Evolutionary conservation across 1,140 invertebrate genomes (phyloP), one percentile per base, ranked within the genome.

Genomic region (Zaprionus capensis): DNA sequence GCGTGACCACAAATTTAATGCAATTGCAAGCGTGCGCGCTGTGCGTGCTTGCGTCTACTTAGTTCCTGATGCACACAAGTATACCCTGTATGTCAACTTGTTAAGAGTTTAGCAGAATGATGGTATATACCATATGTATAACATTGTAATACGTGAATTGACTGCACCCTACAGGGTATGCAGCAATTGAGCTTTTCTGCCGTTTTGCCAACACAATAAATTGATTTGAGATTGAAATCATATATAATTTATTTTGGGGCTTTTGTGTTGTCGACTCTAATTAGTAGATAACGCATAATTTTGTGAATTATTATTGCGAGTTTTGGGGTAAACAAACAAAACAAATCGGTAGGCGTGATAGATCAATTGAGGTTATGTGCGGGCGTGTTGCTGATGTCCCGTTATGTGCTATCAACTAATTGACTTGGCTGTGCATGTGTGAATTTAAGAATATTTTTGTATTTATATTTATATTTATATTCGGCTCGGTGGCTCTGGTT

Each of bases 151-250:
- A 28, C 1, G 1, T 28, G 6, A 28, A 28, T 6, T 5, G 26
- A 7, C 31, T 34, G 31, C 7, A 34, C 9, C 9, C 31, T 9
- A 11, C 31, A 34, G 9, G 46, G 46, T 51, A 51, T 51, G 3
- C 17, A 4, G 6, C n/a, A 9, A 17, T 14, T 24, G 11, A 4
- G 12, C 12, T 14, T 5, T 22, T 12, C 20, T 6, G 0, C 3
- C 28, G 6, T 20, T 38, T 26, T 56, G 31, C 46, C 57, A 51
- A 64, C 71, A 17, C 59, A 68, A 71, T 86, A 63, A 76, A 80
- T 82, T 87, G 58, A 80, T 71, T 82, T 64, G 31, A 36, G 72
- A 76, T 79, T 72, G 68, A 81, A 75, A 57, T 58, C n/a, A 70
- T 34, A 22, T 58, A 12, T 75, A 58, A 69, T 72, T 71, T 44